A percentile compares a stretch with the other conserved stretches of the same genome.
phyloP scores from a whole-genome alignment of 2,113 vertebrate genomes.

The Pheucticus melanocephalus region DNA sequence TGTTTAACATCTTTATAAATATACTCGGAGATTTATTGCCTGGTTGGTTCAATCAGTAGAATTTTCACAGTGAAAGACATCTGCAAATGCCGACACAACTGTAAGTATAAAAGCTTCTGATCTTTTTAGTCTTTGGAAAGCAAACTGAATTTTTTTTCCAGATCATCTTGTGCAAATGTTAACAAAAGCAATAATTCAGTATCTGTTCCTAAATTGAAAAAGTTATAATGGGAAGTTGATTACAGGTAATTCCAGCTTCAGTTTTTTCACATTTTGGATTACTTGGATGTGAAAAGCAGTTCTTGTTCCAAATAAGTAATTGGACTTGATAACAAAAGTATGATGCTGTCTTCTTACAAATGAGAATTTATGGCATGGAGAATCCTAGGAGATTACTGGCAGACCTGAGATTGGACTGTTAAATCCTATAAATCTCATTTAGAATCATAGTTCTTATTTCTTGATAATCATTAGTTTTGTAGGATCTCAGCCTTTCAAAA shows the following conservation, averaged over 20 bases:
- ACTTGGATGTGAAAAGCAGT: neutral
- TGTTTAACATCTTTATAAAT: slow-evolving; percentile 14
- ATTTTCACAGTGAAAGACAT: neutral
- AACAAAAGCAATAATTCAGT: neutral
- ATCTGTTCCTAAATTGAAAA: neutral
- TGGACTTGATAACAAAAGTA: neutral
- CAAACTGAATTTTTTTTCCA: neutral
- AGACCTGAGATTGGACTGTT: neutral
- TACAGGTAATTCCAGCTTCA: neutral
- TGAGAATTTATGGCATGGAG: neutral
- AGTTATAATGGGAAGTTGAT: neutral
- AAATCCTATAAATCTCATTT: neutral
- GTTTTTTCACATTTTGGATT: neutral
- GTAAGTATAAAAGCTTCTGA: neutral
- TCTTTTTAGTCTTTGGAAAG: neutral
- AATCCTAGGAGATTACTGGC: neutral
- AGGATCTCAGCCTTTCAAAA: neutral
- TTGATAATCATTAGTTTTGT: neutral
- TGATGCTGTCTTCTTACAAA: neutral
- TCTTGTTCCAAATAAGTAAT: neutral
- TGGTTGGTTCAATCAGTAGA: neutral
- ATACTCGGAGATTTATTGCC: neutral
- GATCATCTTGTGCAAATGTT: neutral
- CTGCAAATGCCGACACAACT: neutral
- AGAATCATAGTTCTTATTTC: neutral